These are phyloP conservation scores for Xestobium rufovillosum DNA, from an alignment of 2,888 invertebrate species.

Conservation along the genomic window DNA sequence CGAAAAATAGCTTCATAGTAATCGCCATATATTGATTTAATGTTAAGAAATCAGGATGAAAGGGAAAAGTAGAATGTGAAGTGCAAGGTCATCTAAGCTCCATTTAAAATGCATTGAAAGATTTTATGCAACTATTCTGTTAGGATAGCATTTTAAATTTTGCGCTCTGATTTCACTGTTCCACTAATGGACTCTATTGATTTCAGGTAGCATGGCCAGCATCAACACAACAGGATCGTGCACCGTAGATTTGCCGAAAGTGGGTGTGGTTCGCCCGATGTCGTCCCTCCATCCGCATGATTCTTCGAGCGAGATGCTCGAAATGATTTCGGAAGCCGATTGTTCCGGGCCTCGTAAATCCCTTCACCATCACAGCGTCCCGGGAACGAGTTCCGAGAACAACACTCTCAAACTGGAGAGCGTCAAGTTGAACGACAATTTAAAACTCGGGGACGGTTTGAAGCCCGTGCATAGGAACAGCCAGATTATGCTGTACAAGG, in stretches of 20 bases:
- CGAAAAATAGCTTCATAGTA: too few species aligned
- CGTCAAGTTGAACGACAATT: slow-evolving; percentile 26
- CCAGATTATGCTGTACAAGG: slow-evolving; percentile 69
- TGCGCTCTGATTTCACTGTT: slow-evolving; percentile 14
- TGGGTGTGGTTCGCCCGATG: slow-evolving; percentile 42
- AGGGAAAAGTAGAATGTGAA: too few species aligned
- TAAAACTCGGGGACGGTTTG: slow-evolving; percentile 36
- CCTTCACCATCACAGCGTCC: slow-evolving; percentile 41
- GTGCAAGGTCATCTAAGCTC: too few species aligned
- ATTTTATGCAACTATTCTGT: too few species aligned
- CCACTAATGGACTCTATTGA: too few species aligned
- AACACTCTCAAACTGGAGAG: slow-evolving; percentile 34
- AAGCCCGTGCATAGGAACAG: slow-evolving; percentile 49
- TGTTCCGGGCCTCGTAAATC: slow-evolving; percentile 43
- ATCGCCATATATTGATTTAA: too few species aligned
- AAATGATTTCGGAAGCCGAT: slow-evolving; percentile 53
- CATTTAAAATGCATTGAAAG: too few species aligned
- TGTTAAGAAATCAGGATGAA: too few species aligned
- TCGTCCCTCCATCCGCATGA: slow-evolving; percentile 42
- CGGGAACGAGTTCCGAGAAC: slow-evolving; percentile 39
- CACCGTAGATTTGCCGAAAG: slow-evolving; percentile 42
- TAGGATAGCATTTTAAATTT: too few species aligned
- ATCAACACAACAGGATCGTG: slow-evolving; percentile 34
- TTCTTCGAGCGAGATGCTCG: slow-evolving; percentile 53
- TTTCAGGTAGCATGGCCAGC: slow-evolving; percentile 30